phyloP scores from a whole-genome alignment of 2,888 invertebrate genomes.

The Drosophila prolongata region DNA sequence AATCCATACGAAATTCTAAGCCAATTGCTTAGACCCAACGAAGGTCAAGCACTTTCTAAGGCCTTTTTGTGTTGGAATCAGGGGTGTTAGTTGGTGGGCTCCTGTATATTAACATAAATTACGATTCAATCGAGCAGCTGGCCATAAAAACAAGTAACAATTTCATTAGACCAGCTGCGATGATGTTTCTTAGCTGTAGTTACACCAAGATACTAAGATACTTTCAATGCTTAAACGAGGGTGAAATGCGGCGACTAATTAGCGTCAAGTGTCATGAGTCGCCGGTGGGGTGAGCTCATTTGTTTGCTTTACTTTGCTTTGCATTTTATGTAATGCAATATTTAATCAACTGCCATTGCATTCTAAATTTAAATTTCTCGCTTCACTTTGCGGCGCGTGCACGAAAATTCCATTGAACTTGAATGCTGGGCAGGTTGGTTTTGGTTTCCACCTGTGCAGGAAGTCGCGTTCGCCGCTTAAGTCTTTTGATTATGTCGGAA shows the following conservation, averaged over 20 bases:
- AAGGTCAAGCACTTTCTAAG: conserved; percentile 49
- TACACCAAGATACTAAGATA: conserved; percentile 14
- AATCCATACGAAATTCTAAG: conserved; percentile 3
- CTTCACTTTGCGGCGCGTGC: conserved; percentile 37
- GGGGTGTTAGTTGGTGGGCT: conserved; percentile 32
- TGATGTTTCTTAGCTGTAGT: conserved; percentile 11
- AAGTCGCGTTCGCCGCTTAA: conserved; percentile 69
- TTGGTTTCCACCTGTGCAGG: conserved; percentile 45
- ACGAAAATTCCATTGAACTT: conserved; percentile 52
- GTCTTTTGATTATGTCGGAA: conserved; percentile 67
- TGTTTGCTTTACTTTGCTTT: conserved; percentile 20
- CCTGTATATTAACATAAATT: conserved; percentile 71
- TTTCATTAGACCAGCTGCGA: conserved; percentile 61
- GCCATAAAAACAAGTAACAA: conserved; percentile 70
- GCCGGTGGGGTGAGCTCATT: conserved; percentile 27
- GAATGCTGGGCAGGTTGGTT: conserved; percentile 24
- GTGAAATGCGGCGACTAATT: conserved; percentile 57
- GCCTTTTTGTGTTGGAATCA: conserved; percentile 5
- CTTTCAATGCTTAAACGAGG: conserved; percentile 48
- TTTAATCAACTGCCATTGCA: conserved; percentile 46
- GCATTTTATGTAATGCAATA: conserved; percentile 52
- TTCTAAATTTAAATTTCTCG: conserved; percentile 43
- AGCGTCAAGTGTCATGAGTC: conserved; percentile 40
- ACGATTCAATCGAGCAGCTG: conserved; percentile 70
- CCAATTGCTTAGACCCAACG: conserved; percentile 19